Evolutionary conservation across 30 jellyfish, hydroid and myxozoan genomes (phyloP), one percentile per base, ranked within the genome.

Genomic region (Pelagia noctiluca): DNA sequence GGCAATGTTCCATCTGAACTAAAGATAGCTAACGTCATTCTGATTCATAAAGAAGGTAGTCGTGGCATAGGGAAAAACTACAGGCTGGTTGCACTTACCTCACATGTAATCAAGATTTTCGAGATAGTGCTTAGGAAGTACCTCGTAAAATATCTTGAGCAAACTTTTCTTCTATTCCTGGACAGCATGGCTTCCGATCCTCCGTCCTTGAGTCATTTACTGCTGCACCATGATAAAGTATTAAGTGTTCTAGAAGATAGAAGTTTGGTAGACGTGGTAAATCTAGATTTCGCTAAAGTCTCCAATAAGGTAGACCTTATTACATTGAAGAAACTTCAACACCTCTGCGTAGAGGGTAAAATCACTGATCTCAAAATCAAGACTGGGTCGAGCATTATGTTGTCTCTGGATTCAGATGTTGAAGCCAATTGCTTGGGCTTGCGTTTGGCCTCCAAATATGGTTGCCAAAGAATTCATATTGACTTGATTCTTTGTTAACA

Each of bases 121-220:
- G 79, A 75, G 30, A 75, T 25, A 54, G 65, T 75, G 23, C 0
- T 28, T 25, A 10, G 87, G 10, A 75, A 28, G 24, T 13, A 28
- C 0, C 48, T 52, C 4, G 26, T 19, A 19, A 3, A 3, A 8
- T 52, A 52, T 52, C 12, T 52, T 8, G 68, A 75, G 12, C 1
- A 0, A 47, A 48, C 7, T 23, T 19, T 11, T 0, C 57, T 23
- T 75, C 13, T 50, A 49, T 47, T 22, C 50, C 25, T 0, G 8
- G 23, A 0, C 87, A 75, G 25, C 85, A 75, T 75, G 87, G 87
- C 0, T 75, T 75, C 1, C 10, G 87, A 16, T 16, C 0, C 30
- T 84, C 60, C 78, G 22, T 75, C 62, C 87, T 63, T 75, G 0
- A 75, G 80, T 30, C 83, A 75, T 13, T 52, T 75, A 13, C 80